Evolutionary conservation across 2,888 invertebrate species (phyloP).

Genomic region (Epistrophe grossulariae): DNA sequence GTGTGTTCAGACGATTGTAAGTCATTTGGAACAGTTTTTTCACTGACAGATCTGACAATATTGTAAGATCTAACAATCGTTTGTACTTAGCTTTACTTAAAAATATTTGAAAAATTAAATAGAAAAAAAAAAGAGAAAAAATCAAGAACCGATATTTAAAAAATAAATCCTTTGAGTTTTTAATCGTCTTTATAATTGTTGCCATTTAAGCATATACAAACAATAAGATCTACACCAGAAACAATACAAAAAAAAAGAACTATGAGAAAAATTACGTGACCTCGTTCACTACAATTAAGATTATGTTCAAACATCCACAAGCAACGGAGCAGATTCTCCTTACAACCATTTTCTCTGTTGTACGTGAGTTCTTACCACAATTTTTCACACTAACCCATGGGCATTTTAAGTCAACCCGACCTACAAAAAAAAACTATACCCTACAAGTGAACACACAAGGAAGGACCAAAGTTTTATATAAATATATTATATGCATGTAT

Average conservation of each 20-base stretch:
- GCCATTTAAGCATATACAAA: neutral
- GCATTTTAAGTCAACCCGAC: slow-evolving; percentile 60
- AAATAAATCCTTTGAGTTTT: slow-evolving; percentile 6
- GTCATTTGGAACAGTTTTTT: no score
- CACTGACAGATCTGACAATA: no score
- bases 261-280: slow-evolving; percentile 49
- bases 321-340: slow-evolving; percentile 33
- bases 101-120: no score
- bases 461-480: slow-evolving; percentile 10
- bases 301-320: slow-evolving; percentile 44
- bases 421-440: slow-evolving; percentile 16
- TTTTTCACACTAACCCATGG: slow-evolving; percentile 36
- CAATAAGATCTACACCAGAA: slow-evolving; percentile 22
- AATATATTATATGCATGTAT: no score
- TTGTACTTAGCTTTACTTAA: no score
- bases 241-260: slow-evolving; percentile 21
- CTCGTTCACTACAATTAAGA: slow-evolving; percentile 64
- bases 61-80: no score
- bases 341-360: slow-evolving; percentile 49
- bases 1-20: no score
- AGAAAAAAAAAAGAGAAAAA: neutral
- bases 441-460: slow-evolving; percentile 6
- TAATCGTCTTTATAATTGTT: slow-evolving; percentile 37
- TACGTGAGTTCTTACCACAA: slow-evolving; percentile 68
- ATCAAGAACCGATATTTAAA: neutral